Base-by-base conservation (phyloP, 2,797 vertebrate genomes). In the Microctenopoma steveboyesi region DNA sequence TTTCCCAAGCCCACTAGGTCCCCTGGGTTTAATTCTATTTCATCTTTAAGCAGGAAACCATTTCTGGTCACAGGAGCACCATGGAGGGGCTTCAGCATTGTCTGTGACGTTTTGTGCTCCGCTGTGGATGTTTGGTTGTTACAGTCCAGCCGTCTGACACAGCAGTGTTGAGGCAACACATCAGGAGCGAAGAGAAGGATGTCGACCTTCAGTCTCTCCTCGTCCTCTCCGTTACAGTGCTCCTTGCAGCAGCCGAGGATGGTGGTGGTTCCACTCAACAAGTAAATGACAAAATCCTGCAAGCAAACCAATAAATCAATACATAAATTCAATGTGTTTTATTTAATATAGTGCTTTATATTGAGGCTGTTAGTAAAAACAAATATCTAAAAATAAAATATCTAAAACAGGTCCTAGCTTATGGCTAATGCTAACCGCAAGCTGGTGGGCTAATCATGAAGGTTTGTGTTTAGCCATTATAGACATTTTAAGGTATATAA, bases 271-370 rank as follows among this genome's bases (percentile, higher is more conserved):
- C 93, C 92, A 2, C 92, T 94, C 91, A 95, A 90, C 65, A 94
- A 83, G 79, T 95, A 95, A 78, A 95, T 92, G 47, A 95, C 89
- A 49, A 95, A 94, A 58, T 95, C 94, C 94, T 95, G 81, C 2
- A 74, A 55, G 22, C 8, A 35, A 9, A 35, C 28, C 3, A 28
- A 28, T 5, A 33, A 33, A 33, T 33, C 1, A 33, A 33, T 33
- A 33, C 5, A 33, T 33, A 33, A 33, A 33, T 33, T 33, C 30
- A 33, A 33, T 6, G 12, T 12, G 47, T 49, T 50, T 22, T 37
- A 10, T 7, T 45, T 45, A 45, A n/a, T 45, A 5, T 43, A 2
- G 42, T 43, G 42, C 42, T 16, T 3, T 1, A 18, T 6, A 35
- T 3, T 8, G 15, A 1, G 13, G 28, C 55, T 30, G 10, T 1